A percentile compares a stretch with the other conserved stretches of the same genome.
phyloP scores from a whole-genome alignment of 2,113 vertebrate species.

The Hyaena hyaena region DNA sequence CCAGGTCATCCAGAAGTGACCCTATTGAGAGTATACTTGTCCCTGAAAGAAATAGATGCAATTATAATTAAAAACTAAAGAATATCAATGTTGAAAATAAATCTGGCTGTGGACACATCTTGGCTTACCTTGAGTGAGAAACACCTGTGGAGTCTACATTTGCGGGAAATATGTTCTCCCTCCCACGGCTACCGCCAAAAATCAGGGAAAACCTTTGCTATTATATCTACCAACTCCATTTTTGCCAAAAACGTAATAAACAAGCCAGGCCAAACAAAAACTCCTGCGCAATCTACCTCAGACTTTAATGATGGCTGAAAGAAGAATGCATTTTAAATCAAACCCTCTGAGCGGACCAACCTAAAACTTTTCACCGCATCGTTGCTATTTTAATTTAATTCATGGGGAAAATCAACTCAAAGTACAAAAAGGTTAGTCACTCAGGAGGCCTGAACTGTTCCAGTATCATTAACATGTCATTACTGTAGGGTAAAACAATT shows the following conservation, averaged over 20 bases:
- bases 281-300: not conserved
- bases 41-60: conserved; percentile 63
- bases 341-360: not conserved
- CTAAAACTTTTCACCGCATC: not conserved
- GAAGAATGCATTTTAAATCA: not conserved
- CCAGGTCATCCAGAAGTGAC: conserved; percentile 77
- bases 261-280: conserved; percentile 25
- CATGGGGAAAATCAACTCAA: conserved; percentile 32
- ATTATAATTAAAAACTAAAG: conserved; percentile 47
- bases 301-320: not conserved
- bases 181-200: not conserved
- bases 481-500: conserved; percentile 49
- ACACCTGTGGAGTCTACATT: not conserved
- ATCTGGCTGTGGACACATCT: not conserved
- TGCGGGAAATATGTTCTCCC: not conserved
- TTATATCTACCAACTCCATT: not conserved
- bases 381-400: conserved; percentile 51
- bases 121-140: not conserved
- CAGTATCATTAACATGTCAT: conserved; percentile 33
- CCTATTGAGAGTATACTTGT: conserved; percentile 62
- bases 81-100: conserved; percentile 8
- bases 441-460: not conserved
- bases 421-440: conserved; percentile 17
- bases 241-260: conserved; percentile 7
- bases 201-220: not conserved